A percentile compares a stretch with the other conserved stretches of the same genome.
Conservation (phyloP, 2,113 vertebrate species). For the Pelodiscus sinensis region DNA sequence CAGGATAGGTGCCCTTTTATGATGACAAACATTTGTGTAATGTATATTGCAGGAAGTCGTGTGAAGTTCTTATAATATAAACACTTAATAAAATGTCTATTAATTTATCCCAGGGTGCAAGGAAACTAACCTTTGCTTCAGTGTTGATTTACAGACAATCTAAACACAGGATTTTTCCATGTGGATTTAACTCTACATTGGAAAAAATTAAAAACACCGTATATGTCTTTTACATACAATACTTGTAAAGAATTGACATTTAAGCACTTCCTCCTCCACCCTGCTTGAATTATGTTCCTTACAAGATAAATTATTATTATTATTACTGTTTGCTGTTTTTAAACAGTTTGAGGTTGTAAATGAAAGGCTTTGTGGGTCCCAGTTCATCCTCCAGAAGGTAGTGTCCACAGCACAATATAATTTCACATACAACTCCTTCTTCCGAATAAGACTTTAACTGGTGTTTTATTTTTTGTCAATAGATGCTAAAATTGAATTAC, state of each 20-base stretch:
- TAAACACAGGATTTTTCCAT: neutral
- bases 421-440: neutral
- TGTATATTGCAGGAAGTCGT: neutral
- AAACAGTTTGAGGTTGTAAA: slow-evolving; percentile 18
- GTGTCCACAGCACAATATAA: neutral
- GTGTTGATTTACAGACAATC: neutral
- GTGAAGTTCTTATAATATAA: neutral
- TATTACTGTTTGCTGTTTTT: neutral
- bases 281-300: neutral
- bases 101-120: neutral
- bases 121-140: neutral
- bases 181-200: neutral
- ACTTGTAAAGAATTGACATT: neutral
- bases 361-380: neutral
- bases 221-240: neutral
- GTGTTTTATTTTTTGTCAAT: slow-evolving; percentile 12
- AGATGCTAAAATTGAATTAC: neutral
- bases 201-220: neutral
- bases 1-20: neutral
- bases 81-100: neutral
- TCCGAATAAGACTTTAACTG: slow-evolving; percentile 12
- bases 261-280: neutral
- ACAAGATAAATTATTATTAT: neutral
- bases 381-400: neutral
- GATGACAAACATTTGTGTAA: slow-evolving; percentile 6